Evolutionary conservation across 2,888 invertebrate species (phyloP), one percentile per base, ranked within the genome.

Genomic region (Scaeva pyrastri): DNA sequence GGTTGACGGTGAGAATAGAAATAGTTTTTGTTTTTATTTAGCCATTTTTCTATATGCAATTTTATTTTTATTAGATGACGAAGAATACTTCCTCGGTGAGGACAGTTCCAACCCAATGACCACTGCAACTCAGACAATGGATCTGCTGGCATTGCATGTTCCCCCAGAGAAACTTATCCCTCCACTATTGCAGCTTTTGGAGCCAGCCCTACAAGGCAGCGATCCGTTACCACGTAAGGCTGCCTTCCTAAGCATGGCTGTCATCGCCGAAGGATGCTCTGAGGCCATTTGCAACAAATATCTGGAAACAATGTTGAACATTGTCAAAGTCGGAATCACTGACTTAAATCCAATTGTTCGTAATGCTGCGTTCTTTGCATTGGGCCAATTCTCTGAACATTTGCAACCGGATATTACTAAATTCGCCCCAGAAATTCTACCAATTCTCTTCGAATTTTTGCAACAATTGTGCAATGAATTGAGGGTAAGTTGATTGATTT

Each of bases 321-420:
- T 95, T 88, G 95, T 96, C 14, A 95, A 95, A 90, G 93, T 94
- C 76, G 97, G 96, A 21, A 95, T 97, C 62, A 94, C 93, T 45
- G 95, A 96, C 91, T 91, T 93, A 0, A 93, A 94, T 80, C 93
- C 94, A 0, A 93, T 95, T 10, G 96, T 97, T 6, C 93, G 96
- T 64, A 96, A 96, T 91, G 95, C 96, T 0, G 96, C 96, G 0
- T 94, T 97, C 60, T 97, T 96, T 92, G 95, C 96, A 0, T 93
- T 97, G 5, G 97, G 96, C 0, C 96, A 97, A 91, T 97, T 96
- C 91, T 95, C 96, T 0, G 97, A 97, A 91, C 95, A 95, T 92
- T 92, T 97, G 62, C 96, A 96, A 93, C 97, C 97, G 3, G 95
- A 96, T 87, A 96, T 97, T 81, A 95, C 95, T 87, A 94, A 95